Evolutionary conservation across 1,140 invertebrate species (phyloP).

Genomic region (Drosophila melanica): DNA sequence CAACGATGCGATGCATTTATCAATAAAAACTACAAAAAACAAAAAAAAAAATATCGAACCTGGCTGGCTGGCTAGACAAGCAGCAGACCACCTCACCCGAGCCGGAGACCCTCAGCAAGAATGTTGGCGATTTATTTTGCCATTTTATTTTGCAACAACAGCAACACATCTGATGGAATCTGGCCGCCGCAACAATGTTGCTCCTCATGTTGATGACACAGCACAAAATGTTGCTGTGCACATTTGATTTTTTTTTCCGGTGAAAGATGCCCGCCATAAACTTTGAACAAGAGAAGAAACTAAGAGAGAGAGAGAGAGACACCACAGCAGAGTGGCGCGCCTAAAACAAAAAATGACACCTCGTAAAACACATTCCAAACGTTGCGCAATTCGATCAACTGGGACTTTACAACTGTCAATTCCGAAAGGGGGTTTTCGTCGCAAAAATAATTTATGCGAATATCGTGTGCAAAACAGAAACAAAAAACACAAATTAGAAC

Average conservation of each 20-base stretch:
- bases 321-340: neutral
- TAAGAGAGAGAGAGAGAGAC: no score
- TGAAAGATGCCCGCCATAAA: conserved; percentile 8
- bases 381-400: conserved; percentile 18
- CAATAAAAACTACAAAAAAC: neutral
- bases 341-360: conserved; percentile 10
- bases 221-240: conserved; percentile 38
- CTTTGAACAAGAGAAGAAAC: neutral
- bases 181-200: conserved; percentile 19
- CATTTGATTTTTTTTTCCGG: conserved; percentile 4
- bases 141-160: conserved; percentile 22
- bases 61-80: conserved; percentile 61
- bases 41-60: conserved; percentile 8
- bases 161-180: conserved; percentile 20
- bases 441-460: conserved; percentile 16
- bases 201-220: conserved; percentile 38
- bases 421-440: conserved; percentile 6
- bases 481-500: conserved; percentile 10
- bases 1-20: conserved; percentile 4
- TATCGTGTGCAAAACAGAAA: conserved; percentile 13
- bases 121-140: conserved; percentile 36
- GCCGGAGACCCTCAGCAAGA: conserved; percentile 22
- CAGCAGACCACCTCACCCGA: conserved; percentile 42
- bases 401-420: neutral
- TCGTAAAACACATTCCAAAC: conserved; percentile 18